phyloP scores from a whole-genome alignment of 2,113 vertebrate species.

The Hippocampus abdominalis region DNA sequence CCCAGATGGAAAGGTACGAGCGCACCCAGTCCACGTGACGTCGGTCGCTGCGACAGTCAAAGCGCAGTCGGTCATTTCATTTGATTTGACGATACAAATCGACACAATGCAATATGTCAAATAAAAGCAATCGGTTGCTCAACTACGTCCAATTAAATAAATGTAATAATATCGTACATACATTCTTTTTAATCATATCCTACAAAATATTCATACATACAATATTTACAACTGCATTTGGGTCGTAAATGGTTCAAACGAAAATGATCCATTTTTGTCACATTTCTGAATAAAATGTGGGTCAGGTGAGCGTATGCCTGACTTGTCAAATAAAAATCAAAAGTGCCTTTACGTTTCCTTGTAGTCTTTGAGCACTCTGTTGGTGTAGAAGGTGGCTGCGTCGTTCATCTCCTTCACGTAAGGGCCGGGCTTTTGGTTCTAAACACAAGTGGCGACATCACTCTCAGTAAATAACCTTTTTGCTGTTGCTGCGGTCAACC shows the following conservation, averaged over 20 bases:
- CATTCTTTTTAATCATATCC: background rate
- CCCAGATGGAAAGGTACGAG: constrained; percentile 92
- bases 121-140: too few species aligned
- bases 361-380: constrained; percentile 97
- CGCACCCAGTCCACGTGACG: constrained; percentile 95
- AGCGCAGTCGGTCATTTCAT: background rate
- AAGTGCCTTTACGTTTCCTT: constrained; percentile 81
- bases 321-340: background rate
- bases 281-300: background rate
- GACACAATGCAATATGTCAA: too few species aligned
- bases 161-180: background rate
- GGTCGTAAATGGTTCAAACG: background rate
- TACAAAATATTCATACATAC: background rate
- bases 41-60: constrained; percentile 73
- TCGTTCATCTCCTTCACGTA: constrained; percentile 99
- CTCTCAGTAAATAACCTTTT: background rate
- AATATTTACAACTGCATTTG: too few species aligned
- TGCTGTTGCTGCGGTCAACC: too few species aligned
- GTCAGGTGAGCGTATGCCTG: background rate
- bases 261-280: background rate
- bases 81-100: background rate
- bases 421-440: constrained; percentile 92
- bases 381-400: constrained; percentile 96
- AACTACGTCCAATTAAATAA: background rate
- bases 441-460: constrained; percentile 40